Base-by-base conservation (phyloP, 2,113 vertebrate species). In the Alethe castanea region DNA sequence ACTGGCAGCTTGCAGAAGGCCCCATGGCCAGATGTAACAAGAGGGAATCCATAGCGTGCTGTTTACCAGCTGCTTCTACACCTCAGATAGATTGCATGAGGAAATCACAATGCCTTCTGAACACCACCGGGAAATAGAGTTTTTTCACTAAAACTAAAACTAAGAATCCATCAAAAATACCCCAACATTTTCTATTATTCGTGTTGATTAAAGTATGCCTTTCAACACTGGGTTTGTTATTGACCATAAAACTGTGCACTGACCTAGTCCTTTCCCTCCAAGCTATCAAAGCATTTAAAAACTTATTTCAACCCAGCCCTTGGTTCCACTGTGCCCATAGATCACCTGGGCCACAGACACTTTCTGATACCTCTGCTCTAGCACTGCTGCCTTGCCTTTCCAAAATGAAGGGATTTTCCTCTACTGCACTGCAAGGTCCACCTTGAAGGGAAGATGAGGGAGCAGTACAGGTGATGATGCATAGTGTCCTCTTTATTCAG, bases 1-100 rank as follows among this genome's bases (percentile, higher is more conserved):
- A 50, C 80, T 78, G 44, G 61, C 76, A 95, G 86, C 76, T 84
- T 84, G 71, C 80, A 91, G 78, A 92, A 95, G 67, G 61, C 57
- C 74, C 91, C 36, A 23, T 60, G 71, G 86, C 74, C 81, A 93
- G 88, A 70, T 67, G 42, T 38, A 95, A 78, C 67, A 45, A 62
- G 81, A 88, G 19, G 22, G 42, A 92, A 95, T 79, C 74, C 1
- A 3, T 20, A 53, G 67, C 0, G 0, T 74, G 74, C 45, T 95
- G 92, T 85, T 97, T 94, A 92, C 81, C 48, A 84, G 0, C 61
- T 81, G 81, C 69, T 91, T 38, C 57, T 64, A 28, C 2, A 5
- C 57, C 78, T 91, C 61, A 85, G 79, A 65, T 81, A 86, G 90
- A 88, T 28, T 5, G 44, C 80, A 90, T 0, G 0, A 69, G 36